These are phyloP conservation scores for Camponotus fellah DNA, from an alignment of 2,888 invertebrate genomes.

Conservation along the genomic window DNA sequence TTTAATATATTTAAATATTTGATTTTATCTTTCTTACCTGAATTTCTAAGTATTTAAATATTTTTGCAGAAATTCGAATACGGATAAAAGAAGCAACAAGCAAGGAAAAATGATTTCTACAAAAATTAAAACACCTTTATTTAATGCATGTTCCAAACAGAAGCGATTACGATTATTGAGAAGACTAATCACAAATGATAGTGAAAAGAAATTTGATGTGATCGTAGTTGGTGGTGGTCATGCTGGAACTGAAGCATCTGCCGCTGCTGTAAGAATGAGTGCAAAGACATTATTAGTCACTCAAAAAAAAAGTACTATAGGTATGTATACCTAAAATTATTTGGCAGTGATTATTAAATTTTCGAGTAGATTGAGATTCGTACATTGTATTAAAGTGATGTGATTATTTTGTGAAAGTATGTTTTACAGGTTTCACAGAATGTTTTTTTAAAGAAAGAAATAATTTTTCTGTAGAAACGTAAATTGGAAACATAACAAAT, in stretches of 20 bases:
- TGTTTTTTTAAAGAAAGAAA: too few species aligned
- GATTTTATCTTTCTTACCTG: background rate
- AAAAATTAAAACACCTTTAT: slow-evolving; percentile 53
- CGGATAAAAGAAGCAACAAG: background rate
- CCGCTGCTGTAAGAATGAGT: slow-evolving; percentile 94
- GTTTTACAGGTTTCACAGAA: too few species aligned
- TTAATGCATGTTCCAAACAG: slow-evolving; percentile 26
- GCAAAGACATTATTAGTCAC: slow-evolving; percentile 93
- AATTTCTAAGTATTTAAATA: background rate
- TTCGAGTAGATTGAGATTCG: background rate
- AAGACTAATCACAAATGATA: slow-evolving; percentile 52
- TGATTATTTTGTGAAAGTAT: too few species aligned
- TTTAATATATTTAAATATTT: background rate
- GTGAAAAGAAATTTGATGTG: slow-evolving; percentile 88
- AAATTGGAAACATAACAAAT: too few species aligned
- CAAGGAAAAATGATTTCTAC: slow-evolving; percentile 66
- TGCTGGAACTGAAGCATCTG: slow-evolving; percentile 95
- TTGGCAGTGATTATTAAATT: background rate
- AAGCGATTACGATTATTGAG: slow-evolving; percentile 56
- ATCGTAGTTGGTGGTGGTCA: slow-evolving; percentile 96
- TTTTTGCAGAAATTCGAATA: slow-evolving; percentile 35
- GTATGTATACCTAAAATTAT: slow-evolving; percentile 82
- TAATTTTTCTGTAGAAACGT: too few species aligned
- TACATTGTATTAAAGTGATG: background rate
- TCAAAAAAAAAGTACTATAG: slow-evolving; percentile 94